These are phyloP conservation scores for Microctenopoma steveboyesi DNA, from an alignment of 2,797 vertebrate genomes.

Conservation along the genomic window DNA sequence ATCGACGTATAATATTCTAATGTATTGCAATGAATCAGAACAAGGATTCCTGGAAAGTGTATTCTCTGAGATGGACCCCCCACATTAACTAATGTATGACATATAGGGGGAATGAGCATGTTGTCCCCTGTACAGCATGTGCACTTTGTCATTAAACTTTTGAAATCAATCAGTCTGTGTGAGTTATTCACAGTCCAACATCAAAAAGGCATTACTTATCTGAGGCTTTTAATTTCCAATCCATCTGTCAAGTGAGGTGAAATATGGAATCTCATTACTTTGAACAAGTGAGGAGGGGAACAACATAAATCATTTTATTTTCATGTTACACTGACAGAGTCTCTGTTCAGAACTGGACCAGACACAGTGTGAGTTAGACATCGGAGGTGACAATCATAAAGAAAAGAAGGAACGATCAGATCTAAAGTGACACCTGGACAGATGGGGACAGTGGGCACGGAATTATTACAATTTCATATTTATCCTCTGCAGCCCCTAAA, in stretches of 20 bases:
- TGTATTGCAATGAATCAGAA: slow-evolving; percentile 66
- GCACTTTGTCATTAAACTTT: slow-evolving; percentile 79
- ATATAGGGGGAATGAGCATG: slow-evolving; percentile 57
- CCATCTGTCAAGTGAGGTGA: slow-evolving; percentile 83
- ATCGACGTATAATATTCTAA: slow-evolving; percentile 66
- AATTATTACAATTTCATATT: background rate
- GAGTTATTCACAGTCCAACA: slow-evolving; percentile 82
- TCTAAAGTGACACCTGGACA: slow-evolving; percentile 42
- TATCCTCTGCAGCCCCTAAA: background rate
- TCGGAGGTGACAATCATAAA: slow-evolving; percentile 43
- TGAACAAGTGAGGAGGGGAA: slow-evolving; percentile 83
- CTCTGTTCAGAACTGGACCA: slow-evolving; percentile 67
- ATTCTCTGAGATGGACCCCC: slow-evolving; percentile 42
- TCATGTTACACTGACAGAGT: slow-evolving; percentile 75
- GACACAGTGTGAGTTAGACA: slow-evolving; percentile 51
- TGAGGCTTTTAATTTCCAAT: slow-evolving; percentile 86
- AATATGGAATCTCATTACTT: slow-evolving; percentile 87
- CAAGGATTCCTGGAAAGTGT: slow-evolving; percentile 60
- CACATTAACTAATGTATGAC: slow-evolving; percentile 67
- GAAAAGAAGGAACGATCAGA: slow-evolving; percentile 26
- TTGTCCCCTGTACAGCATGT: slow-evolving; percentile 64
- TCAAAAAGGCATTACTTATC: slow-evolving; percentile 88
- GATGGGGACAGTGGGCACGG: background rate
- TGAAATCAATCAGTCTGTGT: slow-evolving; percentile 81
- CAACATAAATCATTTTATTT: slow-evolving; percentile 86